phyloP scores from a whole-genome alignment of 2,888 invertebrate genomes.

The Frankliniella intonsa region DNA sequence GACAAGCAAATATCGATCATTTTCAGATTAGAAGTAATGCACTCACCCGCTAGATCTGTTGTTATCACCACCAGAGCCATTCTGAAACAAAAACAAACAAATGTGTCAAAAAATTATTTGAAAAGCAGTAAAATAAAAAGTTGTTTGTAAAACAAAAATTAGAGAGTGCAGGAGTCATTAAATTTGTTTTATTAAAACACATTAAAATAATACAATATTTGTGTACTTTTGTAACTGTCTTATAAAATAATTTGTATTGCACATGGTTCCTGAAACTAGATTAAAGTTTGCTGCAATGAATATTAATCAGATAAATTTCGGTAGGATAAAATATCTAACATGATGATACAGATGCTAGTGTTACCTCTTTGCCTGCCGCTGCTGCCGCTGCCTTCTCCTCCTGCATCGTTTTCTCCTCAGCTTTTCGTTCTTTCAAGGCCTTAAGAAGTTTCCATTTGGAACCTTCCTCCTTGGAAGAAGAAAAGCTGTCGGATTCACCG shows the following conservation, averaged over 20 bases:
- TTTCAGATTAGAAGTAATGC: not conserved
- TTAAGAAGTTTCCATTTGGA: conserved; percentile 90
- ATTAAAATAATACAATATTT: not conserved
- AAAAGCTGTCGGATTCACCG: conserved; percentile 27
- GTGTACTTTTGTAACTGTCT: not conserved
- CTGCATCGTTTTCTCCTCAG: conserved; percentile 74
- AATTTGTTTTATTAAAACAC: not conserved
- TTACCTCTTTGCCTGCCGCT: conserved; percentile 46
- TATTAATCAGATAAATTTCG: no score
- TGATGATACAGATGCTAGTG: not conserved
- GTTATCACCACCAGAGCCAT: conserved; percentile 73
- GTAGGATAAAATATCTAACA: no score
- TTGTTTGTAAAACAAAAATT: not conserved
- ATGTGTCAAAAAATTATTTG: not conserved
- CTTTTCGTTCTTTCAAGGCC: conserved; percentile 82
- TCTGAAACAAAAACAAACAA: conserved; percentile 63
- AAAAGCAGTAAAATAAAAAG: not conserved
- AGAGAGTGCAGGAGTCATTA: not conserved
- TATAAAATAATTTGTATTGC: no score
- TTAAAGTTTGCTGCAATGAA: no score
- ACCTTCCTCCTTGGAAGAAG: conserved; percentile 45
- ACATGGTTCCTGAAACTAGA: no score
- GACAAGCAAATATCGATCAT: no score
- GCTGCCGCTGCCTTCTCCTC: conserved; percentile 60
- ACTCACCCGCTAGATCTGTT: conserved; percentile 79